phyloP scores from a whole-genome alignment of 2,888 invertebrate species.

The Carcina quercana region DNA sequence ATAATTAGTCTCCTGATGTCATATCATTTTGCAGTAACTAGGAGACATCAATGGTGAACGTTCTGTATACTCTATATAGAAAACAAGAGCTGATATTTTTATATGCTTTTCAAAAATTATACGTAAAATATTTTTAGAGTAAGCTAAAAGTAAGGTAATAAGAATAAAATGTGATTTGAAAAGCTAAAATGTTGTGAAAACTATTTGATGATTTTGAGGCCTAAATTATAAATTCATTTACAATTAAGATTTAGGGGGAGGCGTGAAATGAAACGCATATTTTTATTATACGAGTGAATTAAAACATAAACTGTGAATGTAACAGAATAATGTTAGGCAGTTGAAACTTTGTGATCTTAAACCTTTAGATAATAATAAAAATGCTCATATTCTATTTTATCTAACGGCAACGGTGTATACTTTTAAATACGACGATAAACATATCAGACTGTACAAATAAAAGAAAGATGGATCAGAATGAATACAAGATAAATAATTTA shows the following conservation, averaged over 20 bases:
- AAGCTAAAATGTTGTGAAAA: conserved; percentile 20
- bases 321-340: conserved; percentile 29
- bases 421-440: conserved; percentile 20
- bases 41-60: no score
- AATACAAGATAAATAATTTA: neutral
- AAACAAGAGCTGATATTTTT: conserved; percentile 35
- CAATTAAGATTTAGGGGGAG: conserved; percentile 10
- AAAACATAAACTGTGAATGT: neutral
- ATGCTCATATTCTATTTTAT: conserved; percentile 12
- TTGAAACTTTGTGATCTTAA: conserved; percentile 32
- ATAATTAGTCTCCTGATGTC: no score
- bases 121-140: no score
- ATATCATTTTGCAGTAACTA: no score
- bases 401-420: neutral
- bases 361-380: conserved; percentile 15
- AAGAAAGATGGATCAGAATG: conserved; percentile 11
- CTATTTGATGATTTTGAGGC: conserved; percentile 25
- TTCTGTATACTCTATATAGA: no score
- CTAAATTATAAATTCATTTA: conserved; percentile 24
- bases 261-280: conserved; percentile 11
- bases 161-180: conserved; percentile 42
- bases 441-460: conserved; percentile 52
- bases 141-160: conserved; percentile 44
- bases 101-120: conserved; percentile 24
- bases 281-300: no score